Base-by-base conservation (phyloP, 2,113 vertebrate species). In the Desmodus rotundus region DNA sequence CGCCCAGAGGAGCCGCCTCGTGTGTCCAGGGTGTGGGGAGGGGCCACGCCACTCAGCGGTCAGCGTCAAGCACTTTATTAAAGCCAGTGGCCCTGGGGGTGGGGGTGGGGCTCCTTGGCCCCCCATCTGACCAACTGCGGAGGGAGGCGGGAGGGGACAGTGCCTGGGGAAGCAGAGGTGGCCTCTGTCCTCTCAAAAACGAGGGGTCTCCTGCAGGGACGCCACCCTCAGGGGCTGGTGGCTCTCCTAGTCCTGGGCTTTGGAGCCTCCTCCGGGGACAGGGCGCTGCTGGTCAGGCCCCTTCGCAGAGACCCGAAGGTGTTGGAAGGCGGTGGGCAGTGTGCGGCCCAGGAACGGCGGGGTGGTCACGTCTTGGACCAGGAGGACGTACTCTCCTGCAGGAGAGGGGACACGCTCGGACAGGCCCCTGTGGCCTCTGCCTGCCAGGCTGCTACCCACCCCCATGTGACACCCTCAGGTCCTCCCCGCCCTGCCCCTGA, bases 381-480 rank as follows among this genome's bases (percentile, higher is more conserved):
- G 89, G 72, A 98, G 8, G 58, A 98, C 96, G 1, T 97, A 98
- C 17, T 98, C 97, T 14, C 97, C 98, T 98, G 87, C 1, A 12
- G 94, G 67, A 38, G 54, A 63, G 31, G 45, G 11, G 14, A 3
- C 31, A 0, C 3, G 4, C 31, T 50, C 3, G 12, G 10, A 11
- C 33, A 31, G 2, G 45, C 14, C 20, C 8, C 28, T 2, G 0
- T 50, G 0, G 10, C 41, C 58, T 3, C 67, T 0, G 10, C 5
- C 76, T 0, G 26, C 65, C 58, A 33, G 47, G 61, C 38, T 22
- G 31, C 54, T 16, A 28, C 54, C 54, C 70, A 3, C 24, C 36
- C 6, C 77, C 31, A 10, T 17, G 52, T 2, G 81, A 15, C 3
- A 26, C 24, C 16, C 22, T 67, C 68, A 2, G 41, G 5, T 2